Percentiles rank a stretch among this genome's conserved stretches.
Evolutionary conservation across 2,888 invertebrate genomes (phyloP).

Genomic region (Synanthedon tipuliformis): DNA sequence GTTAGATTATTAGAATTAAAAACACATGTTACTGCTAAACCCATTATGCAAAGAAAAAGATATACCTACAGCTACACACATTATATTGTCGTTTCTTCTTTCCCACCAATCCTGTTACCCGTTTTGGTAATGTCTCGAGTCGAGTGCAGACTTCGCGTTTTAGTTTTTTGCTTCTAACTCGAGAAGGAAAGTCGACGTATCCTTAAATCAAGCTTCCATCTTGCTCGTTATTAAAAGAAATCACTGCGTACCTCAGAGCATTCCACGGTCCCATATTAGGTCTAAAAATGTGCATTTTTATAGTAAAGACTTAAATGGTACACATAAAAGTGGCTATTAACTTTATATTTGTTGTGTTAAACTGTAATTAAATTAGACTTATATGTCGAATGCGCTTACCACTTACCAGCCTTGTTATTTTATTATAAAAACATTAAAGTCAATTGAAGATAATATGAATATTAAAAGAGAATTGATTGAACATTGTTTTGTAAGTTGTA

Average conservation of each 20-base stretch:
- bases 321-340: not conserved
- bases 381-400: not conserved
- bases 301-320: not conserved
- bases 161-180: constrained; percentile 53
- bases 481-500: no score
- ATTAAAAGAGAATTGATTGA: no score
- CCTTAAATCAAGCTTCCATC: constrained; percentile 32
- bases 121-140: constrained; percentile 15
- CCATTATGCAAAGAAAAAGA: no score
- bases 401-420: no score
- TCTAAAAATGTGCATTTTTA: constrained; percentile 37
- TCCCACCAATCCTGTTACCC: constrained; percentile 17
- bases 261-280: constrained; percentile 44
- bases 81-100: not conserved
- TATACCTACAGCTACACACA: no score
- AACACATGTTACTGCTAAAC: no score
- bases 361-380: not conserved
- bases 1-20: no score
- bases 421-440: no score
- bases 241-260: constrained; percentile 43
- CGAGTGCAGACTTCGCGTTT: constrained; percentile 5
- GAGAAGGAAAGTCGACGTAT: constrained; percentile 55
- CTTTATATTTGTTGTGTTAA: not conserved
- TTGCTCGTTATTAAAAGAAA: constrained; percentile 54
- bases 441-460: no score